A percentile compares a stretch with the other conserved stretches of the same genome.
phyloP scores from a whole-genome alignment of 92 coral and sea anemone genomes.

The Phymanthus crucifer region DNA sequence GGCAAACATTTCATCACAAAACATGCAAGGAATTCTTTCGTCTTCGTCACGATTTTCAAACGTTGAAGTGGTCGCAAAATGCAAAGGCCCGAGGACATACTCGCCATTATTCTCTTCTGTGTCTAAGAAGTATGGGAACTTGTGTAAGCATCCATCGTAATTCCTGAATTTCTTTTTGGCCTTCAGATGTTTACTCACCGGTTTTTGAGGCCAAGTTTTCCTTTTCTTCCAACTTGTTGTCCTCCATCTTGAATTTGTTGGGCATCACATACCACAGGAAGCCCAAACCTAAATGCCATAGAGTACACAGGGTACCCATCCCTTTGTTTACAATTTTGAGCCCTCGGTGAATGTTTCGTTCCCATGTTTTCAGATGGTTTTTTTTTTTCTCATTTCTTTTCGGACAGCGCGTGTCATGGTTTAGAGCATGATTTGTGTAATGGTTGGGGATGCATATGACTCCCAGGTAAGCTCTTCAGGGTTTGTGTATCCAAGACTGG shows the following conservation, averaged over 20 bases:
- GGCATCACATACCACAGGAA: not conserved
- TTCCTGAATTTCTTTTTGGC: not conserved
- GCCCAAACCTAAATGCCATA: not conserved
- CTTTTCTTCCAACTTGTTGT: slow-evolving; percentile 3
- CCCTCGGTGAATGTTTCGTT: too few species aligned
- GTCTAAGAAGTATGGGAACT: not conserved
- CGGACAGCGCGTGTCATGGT: too few species aligned
- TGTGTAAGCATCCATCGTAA: not conserved
- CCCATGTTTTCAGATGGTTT: too few species aligned
- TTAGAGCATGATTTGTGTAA: too few species aligned
- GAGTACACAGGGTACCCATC: not conserved
- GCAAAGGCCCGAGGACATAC: slow-evolving; percentile 28
- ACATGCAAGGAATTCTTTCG: slow-evolving; percentile 67
- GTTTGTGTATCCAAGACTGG: too few species aligned
- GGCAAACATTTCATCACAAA: slow-evolving; percentile 85
- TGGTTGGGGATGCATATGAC: too few species aligned
- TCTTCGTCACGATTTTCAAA: not conserved
- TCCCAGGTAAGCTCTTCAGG: too few species aligned
- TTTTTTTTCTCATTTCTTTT: too few species aligned
- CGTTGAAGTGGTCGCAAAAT: not conserved
- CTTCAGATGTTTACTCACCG: not conserved
- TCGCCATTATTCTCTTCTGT: not conserved
- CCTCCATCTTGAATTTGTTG: not conserved
- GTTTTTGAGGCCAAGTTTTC: not conserved
- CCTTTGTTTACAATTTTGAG: not conserved